Evolutionary conservation across 2,797 vertebrate genomes (phyloP).

Genomic region (Sparus aurata): DNA sequence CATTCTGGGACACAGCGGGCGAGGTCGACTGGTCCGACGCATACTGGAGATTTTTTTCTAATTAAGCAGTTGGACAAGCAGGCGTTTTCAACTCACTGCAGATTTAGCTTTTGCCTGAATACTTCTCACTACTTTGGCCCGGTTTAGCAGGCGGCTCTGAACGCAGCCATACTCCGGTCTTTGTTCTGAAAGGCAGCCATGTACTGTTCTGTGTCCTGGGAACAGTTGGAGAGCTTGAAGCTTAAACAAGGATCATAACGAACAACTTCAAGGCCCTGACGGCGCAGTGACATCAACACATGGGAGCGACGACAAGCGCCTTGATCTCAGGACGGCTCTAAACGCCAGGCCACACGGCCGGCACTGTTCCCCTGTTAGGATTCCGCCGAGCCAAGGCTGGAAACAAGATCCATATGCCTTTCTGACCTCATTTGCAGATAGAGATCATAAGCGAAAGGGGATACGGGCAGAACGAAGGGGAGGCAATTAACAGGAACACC

Average conservation of each 20-base stretch:
- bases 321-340: slow-evolving; percentile 48
- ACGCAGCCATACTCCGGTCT: not conserved
- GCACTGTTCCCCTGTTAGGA: slow-evolving; percentile 29
- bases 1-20: no score
- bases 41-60: no score
- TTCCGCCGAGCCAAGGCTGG: slow-evolving; percentile 35
- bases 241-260: slow-evolving; percentile 24
- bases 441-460: slow-evolving; percentile 71
- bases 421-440: slow-evolving; percentile 80
- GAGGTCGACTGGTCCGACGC: no score
- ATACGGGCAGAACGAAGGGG: slow-evolving; percentile 64
- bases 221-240: slow-evolving; percentile 9
- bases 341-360: slow-evolving; percentile 40
- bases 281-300: slow-evolving; percentile 51
- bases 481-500: slow-evolving; percentile 77
- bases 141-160: no score
- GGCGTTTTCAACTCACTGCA: no score
- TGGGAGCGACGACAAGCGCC: slow-evolving; percentile 33
- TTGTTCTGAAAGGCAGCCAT: slow-evolving; percentile 7
- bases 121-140: no score
- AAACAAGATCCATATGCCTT: slow-evolving; percentile 73
- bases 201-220: not conserved
- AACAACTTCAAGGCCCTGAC: slow-evolving; percentile 27
- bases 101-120: no score
- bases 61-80: no score